A percentile compares a stretch with the other conserved stretches of the same genome.
phyloP scores from a whole-genome alignment of 2,113 vertebrate genomes.

The Dolichallabes microphthalmus region DNA sequence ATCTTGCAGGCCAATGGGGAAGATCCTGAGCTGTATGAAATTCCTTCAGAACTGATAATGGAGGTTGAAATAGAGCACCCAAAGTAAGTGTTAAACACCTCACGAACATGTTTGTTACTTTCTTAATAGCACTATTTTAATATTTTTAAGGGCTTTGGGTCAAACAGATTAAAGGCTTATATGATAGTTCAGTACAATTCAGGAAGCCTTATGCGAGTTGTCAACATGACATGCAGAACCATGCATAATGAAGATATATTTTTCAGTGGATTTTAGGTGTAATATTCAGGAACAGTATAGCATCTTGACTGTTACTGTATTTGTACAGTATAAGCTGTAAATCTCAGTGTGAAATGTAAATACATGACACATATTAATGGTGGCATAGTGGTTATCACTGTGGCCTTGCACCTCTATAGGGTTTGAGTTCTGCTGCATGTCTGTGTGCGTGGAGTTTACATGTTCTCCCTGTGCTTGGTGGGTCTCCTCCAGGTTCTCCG shows the following conservation, averaged over 20 bases:
- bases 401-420: no score
- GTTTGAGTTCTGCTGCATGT: no score
- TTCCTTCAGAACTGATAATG: constrained; percentile 76
- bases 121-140: background rate
- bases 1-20: constrained; percentile 78
- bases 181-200: background rate
- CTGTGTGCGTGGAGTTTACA: no score
- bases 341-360: background rate
- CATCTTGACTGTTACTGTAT: background rate
- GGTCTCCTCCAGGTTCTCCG: no score
- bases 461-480: no score
- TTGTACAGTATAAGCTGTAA: background rate
- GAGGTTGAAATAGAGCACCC: constrained; percentile 85
- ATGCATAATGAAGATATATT: background rate
- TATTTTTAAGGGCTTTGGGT: background rate
- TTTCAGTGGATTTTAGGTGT: background rate
- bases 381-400: no score
- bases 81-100: constrained; percentile 67
- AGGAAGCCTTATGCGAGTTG: background rate
- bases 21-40: constrained; percentile 83
- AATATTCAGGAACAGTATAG: background rate
- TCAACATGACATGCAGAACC: background rate
- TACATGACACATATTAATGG: background rate
- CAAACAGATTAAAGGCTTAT: background rate
- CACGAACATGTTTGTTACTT: background rate